Evolutionary conservation across 2,888 invertebrate genomes (phyloP).

Genomic region (Petrolisthes manimaculis): DNA sequence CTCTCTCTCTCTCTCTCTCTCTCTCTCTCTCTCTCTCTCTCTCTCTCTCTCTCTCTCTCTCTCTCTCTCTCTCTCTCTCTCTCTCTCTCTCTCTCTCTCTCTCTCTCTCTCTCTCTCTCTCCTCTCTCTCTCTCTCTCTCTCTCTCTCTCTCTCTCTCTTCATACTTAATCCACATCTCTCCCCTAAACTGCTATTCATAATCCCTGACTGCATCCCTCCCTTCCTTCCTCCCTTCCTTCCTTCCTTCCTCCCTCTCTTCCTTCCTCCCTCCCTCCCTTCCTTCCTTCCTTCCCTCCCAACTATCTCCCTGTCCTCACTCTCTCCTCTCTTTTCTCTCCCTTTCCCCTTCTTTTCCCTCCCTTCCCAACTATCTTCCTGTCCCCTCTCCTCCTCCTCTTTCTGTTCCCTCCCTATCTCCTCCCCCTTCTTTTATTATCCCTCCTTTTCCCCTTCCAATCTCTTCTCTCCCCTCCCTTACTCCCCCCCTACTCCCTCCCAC

Average conservation of each 20-base stretch:
- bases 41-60: not conserved
- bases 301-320: not conserved
- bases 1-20: conserved; percentile 1
- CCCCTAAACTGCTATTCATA: not conserved
- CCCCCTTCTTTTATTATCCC: not conserved
- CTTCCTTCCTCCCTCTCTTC: not conserved
- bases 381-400: not conserved
- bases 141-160: not conserved
- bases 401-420: not conserved
- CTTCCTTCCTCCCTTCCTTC: not conserved
- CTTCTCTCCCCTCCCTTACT: not conserved
- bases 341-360: not conserved
- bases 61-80: not conserved
- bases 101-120: not conserved
- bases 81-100: not conserved
- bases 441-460: not conserved
- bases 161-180: not conserved
- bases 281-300: not conserved
- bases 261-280: not conserved
- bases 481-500: not conserved
- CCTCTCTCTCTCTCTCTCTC: not conserved
- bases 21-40: not conserved
- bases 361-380: not conserved
- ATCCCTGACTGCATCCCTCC: not conserved
- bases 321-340: not conserved